Evolutionary conservation across 2,888 invertebrate species (phyloP).

Genomic region (Sinotaia quadrata): DNA sequence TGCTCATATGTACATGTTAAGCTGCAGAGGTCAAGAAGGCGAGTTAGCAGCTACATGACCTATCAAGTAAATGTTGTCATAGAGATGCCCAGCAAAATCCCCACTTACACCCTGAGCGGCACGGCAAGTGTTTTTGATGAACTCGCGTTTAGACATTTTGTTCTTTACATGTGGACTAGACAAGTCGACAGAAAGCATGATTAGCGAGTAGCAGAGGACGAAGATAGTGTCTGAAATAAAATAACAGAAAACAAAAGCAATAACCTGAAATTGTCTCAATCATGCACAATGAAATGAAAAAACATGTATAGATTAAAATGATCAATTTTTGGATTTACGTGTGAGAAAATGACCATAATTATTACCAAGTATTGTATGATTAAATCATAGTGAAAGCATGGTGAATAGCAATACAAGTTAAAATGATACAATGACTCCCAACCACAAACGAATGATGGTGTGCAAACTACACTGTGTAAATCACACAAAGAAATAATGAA

Average conservation of each 20-base stretch:
- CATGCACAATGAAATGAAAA: background rate
- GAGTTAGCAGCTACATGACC: constrained; percentile 72
- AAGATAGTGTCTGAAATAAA: constrained; percentile 72
- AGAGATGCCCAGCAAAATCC: constrained; percentile 74
- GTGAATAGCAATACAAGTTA: too few relatives aligned
- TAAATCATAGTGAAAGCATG: too few relatives aligned
- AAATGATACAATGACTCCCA: too few relatives aligned
- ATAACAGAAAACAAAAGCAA: background rate
- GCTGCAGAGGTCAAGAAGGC: constrained; percentile 22
- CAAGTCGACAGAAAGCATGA: constrained; percentile 74
- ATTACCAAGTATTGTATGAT: too few relatives aligned
- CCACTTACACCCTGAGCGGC: constrained; percentile 70
- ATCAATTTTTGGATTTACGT: too few relatives aligned
- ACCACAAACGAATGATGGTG: too few relatives aligned
- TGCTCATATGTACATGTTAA: background rate
- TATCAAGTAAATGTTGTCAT: constrained; percentile 74
- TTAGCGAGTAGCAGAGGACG: constrained; percentile 74
- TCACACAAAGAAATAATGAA: too few relatives aligned
- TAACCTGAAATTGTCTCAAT: background rate
- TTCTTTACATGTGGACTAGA: constrained; percentile 74
- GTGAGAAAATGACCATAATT: too few relatives aligned
- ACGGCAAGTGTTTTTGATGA: constrained; percentile 74
- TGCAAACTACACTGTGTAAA: too few relatives aligned
- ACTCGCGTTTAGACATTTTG: constrained; percentile 76
- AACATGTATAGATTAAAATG: too few relatives aligned